Percentiles rank a stretch among this genome's conserved stretches.
These are phyloP conservation scores for Dione vanillae DNA, from an alignment of 2,888 invertebrate genomes.

Conservation along the genomic window DNA sequence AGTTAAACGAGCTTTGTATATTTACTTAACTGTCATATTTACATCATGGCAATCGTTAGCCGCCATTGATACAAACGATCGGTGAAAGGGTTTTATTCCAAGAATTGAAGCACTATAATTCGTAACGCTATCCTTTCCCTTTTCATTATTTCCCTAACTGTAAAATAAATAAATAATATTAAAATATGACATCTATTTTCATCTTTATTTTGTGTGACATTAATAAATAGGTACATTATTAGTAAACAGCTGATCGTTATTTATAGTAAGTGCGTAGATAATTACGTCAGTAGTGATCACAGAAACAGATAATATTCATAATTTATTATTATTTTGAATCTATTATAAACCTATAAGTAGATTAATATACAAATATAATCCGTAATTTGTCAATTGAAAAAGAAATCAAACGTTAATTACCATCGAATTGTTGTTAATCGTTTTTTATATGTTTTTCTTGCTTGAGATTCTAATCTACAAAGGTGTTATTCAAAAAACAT, in stretches of 20 bases:
- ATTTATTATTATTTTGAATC: not conserved
- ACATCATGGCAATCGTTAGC: constrained; percentile 3
- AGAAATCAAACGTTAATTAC: not conserved
- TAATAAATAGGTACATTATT: constrained; percentile 1
- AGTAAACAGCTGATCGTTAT: constrained; percentile 26
- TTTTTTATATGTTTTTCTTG: not conserved
- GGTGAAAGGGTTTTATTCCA: constrained; percentile 23
- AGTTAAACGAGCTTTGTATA: not conserved
- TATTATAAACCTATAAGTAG: not conserved
- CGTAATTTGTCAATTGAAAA: not conserved
- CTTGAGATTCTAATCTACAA: not conserved
- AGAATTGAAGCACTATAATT: constrained; percentile 9
- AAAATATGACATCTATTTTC: not conserved
- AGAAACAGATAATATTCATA: not conserved
- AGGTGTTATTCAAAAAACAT: not conserved
- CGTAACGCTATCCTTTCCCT: constrained; percentile 36
- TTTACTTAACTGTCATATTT: not conserved
- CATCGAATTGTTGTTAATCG: not conserved
- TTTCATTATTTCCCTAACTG: constrained; percentile 7
- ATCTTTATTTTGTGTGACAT: not conserved
- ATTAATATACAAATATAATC: constrained; percentile 4
- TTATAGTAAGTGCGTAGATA: constrained; percentile 28
- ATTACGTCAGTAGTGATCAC: not conserved
- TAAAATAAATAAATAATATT: not conserved
- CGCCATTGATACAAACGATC: not conserved